These are phyloP conservation scores for Nebria salina DNA, from an alignment of 2,888 invertebrate genomes.

Conservation along the genomic window DNA sequence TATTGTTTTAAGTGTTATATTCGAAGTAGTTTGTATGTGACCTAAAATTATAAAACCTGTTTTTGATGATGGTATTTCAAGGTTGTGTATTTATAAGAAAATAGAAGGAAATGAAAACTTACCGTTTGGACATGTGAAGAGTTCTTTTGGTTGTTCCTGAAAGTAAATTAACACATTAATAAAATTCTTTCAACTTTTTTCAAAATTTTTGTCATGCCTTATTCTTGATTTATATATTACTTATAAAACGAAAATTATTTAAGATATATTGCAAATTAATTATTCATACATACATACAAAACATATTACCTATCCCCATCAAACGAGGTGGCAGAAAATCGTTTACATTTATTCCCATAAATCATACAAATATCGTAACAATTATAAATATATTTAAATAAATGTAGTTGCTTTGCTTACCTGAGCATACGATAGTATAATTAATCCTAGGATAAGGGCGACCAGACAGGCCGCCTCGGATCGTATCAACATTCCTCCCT, in stretches of 20 bases:
- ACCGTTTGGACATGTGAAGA: conserved; percentile 80
- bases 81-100: conserved; percentile 2
- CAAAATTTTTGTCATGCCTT: conserved; percentile 29
- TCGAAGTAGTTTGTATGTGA: neutral
- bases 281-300: too few relatives aligned
- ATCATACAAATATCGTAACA: too few relatives aligned
- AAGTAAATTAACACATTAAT: conserved; percentile 59
- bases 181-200: conserved; percentile 20
- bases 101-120: conserved; percentile 60
- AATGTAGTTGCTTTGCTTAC: conserved; percentile 62
- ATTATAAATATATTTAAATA: neutral
- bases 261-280: too few relatives aligned
- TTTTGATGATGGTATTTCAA: conserved; percentile 29
- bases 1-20: neutral
- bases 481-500: conserved; percentile 79
- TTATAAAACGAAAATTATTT: neutral
- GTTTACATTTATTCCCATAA: too few relatives aligned
- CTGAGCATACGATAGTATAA: conserved; percentile 70
- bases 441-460: conserved; percentile 71
- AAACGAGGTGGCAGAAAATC: too few relatives aligned
- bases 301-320: too few relatives aligned
- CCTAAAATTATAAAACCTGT: conserved; percentile 26
- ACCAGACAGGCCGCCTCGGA: conserved; percentile 75
- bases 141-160: conserved; percentile 68
- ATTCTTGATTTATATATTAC: conserved; percentile 28